Conservation (phyloP, 2,888 invertebrate species). For the Protonemura montana region DNA sequence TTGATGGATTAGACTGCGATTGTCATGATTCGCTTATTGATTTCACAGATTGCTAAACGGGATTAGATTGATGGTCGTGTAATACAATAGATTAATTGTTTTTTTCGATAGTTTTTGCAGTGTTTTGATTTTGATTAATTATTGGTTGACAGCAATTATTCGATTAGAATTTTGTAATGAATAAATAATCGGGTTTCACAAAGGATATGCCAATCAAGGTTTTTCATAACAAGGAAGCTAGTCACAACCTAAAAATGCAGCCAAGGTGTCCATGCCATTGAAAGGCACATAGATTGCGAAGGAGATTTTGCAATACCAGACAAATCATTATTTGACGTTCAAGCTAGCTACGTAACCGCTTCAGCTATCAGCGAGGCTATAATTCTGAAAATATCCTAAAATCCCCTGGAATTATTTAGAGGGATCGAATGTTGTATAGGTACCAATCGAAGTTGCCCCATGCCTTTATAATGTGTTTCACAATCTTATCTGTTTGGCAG, state of each 20-base stretch:
- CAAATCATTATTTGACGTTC: too few relatives aligned
- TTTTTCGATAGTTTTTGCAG: neutral
- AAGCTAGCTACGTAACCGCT: too few relatives aligned
- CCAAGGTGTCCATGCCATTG: too few relatives aligned
- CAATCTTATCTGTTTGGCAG: neutral
- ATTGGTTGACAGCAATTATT: neutral
- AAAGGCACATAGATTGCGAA: too few relatives aligned
- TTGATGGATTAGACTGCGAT: neutral
- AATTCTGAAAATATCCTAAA: too few relatives aligned
- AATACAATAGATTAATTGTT: conserved; percentile 12
- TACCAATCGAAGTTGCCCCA: too few relatives aligned
- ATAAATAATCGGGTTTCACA: neutral
- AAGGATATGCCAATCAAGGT: conserved; percentile 12
- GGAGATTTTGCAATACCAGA: too few relatives aligned
- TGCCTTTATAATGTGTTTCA: too few relatives aligned
- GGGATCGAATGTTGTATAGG: too few relatives aligned
- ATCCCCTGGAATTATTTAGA: too few relatives aligned
- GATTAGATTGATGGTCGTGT: neutral
- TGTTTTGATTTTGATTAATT: neutral
- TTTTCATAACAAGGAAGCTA: neutral
- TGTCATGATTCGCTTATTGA: neutral
- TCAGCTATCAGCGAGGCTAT: too few relatives aligned
- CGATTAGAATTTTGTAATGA: neutral
- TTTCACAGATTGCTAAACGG: neutral
- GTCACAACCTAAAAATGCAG: too few relatives aligned